These are phyloP conservation scores for Ectropis crepuscularia DNA, from an alignment of 2,888 invertebrate genomes.

Conservation along the genomic window DNA sequence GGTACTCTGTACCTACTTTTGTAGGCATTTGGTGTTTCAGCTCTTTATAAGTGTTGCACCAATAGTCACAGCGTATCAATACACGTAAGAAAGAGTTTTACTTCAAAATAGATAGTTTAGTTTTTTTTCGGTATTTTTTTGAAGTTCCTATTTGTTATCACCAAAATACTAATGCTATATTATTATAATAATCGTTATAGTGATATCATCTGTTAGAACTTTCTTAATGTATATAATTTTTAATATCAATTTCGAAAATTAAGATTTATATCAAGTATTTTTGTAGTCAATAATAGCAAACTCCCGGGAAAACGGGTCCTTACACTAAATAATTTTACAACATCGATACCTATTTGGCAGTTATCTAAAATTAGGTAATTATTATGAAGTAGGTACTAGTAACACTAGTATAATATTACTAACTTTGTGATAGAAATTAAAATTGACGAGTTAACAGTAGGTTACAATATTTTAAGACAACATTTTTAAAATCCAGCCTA, in stretches of 20 bases:
- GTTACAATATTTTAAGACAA: constrained; percentile 15
- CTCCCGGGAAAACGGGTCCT: constrained; percentile 32
- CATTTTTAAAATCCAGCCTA: constrained; percentile 10
- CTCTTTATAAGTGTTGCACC: constrained; percentile 18
- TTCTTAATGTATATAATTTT: constrained; percentile 45
- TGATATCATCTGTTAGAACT: constrained; percentile 68
- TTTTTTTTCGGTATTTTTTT: constrained; percentile 6
- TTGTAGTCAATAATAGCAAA: constrained; percentile 31
- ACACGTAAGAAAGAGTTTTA: neutral
- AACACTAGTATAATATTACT: constrained; percentile 53
- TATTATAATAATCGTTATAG: constrained; percentile 50
- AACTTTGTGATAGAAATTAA: constrained; percentile 62
- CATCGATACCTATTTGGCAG: constrained; percentile 82
- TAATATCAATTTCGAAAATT: constrained; percentile 46
- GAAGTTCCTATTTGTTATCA: constrained; percentile 35
- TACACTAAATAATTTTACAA: constrained; percentile 64
- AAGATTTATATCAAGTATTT: constrained; percentile 33
- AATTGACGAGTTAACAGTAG: constrained; percentile 63
- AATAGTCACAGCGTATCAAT: constrained; percentile 11
- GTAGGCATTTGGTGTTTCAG: constrained; percentile 9
- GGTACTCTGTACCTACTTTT: constrained; percentile 2
- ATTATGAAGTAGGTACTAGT: constrained; percentile 55
- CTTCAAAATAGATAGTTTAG: constrained; percentile 3
- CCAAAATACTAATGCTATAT: constrained; percentile 53
- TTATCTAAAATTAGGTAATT: constrained; percentile 66